phyloP scores from a whole-genome alignment of 2,797 vertebrate species.

The Acrossocheilus wenchowensis region DNA sequence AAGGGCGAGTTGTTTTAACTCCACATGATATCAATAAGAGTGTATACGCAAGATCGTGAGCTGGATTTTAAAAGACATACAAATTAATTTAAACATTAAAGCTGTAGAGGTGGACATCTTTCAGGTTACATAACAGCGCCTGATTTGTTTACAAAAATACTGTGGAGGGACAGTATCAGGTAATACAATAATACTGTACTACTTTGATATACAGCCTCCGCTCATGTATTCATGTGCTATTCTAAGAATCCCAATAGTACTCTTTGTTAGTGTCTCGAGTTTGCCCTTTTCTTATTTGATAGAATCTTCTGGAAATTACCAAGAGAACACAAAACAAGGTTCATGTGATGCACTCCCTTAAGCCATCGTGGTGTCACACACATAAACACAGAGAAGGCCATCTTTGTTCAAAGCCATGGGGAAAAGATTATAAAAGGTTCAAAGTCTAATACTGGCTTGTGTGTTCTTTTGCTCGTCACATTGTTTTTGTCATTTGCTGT shows the following conservation, averaged over 20 bases:
- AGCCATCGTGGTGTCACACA: slow-evolving; percentile 44
- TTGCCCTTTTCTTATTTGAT: slow-evolving; percentile 42
- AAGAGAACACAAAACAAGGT: slow-evolving; percentile 48
- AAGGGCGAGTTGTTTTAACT: background rate
- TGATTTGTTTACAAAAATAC: background rate
- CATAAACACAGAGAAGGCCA: slow-evolving; percentile 59
- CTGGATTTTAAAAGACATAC: background rate
- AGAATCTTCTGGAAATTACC: slow-evolving; percentile 46
- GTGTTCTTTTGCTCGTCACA: slow-evolving; percentile 2
- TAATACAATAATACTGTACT: background rate
- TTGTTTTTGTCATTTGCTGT: slow-evolving; percentile 25
- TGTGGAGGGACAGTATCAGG: background rate
- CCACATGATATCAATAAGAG: background rate
- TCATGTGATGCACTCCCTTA: slow-evolving; percentile 44
- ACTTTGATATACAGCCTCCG: background rate
- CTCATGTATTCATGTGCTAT: background rate
- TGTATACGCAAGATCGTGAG: background rate
- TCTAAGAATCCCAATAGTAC: background rate
- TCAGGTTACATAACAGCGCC: too few relatives aligned
- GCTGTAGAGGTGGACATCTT: background rate
- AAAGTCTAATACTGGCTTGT: slow-evolving; percentile 28
- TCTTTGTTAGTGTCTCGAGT: slow-evolving; percentile 3
- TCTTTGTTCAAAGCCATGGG: slow-evolving; percentile 54
- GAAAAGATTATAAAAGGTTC: slow-evolving; percentile 15
- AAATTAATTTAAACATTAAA: background rate